Evolutionary conservation across 2,797 vertebrate genomes (phyloP).

Genomic region (Semaprochilodus insignis): DNA sequence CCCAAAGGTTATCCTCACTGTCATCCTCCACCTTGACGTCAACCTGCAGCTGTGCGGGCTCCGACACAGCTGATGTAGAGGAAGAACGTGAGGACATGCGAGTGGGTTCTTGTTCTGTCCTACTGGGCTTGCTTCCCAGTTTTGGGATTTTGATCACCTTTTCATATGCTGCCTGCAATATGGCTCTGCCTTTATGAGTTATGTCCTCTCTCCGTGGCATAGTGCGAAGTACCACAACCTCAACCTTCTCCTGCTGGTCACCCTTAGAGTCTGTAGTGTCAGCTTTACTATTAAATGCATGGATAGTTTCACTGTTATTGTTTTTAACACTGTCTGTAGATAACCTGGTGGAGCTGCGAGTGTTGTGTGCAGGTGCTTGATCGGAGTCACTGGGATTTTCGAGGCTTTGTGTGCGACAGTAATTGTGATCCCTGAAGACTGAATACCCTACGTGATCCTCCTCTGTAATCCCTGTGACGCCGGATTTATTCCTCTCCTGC

Average conservation of each 20-base stretch:
- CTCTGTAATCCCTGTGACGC: not conserved
- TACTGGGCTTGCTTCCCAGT: too few relatives aligned
- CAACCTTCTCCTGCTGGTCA: not conserved
- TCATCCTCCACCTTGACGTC: not conserved
- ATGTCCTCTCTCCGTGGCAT: not conserved
- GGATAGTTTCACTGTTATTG: not conserved
- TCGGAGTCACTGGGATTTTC: not conserved
- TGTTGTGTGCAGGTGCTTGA: not conserved
- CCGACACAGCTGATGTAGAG: not conserved
- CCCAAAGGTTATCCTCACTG: not conserved
- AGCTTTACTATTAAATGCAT: not conserved
- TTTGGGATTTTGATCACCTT: not conserved
- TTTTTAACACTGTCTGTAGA: not conserved
- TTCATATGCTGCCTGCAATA: not conserved
- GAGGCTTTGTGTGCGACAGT: not conserved
- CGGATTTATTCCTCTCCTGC: too few relatives aligned
- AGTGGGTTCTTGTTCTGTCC: not conserved
- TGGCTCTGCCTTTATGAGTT: not conserved
- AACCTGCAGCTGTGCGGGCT: not conserved
- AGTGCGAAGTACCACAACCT: not conserved
- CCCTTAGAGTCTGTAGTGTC: not conserved
- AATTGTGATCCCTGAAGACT: constrained; percentile 10
- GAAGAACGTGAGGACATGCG: not conserved
- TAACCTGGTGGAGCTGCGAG: not conserved
- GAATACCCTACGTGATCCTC: not conserved